Percentiles rank a stretch among this genome's conserved stretches.
Conservation (phyloP, 2,888 invertebrate species). For the Hirudinaria manillensis region DNA sequence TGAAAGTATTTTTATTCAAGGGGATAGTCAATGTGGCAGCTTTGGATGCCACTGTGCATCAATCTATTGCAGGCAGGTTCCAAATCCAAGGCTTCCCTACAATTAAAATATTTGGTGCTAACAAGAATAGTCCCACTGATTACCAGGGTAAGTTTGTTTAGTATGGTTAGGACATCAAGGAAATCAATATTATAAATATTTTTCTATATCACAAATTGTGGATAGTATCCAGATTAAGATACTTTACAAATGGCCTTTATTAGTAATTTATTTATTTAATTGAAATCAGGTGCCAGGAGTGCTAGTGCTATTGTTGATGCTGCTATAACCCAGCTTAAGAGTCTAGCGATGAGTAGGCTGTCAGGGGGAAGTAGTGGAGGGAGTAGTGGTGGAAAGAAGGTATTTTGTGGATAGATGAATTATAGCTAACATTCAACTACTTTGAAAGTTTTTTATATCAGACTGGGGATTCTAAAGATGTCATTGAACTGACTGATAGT, state of each 20-base stretch:
- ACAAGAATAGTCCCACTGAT: constrained; percentile 75
- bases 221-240: not conserved
- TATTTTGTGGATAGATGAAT: not conserved
- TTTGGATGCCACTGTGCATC: constrained; percentile 83
- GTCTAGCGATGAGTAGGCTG: constrained; percentile 67
- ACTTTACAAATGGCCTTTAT: constrained; percentile 6
- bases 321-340: constrained; percentile 70
- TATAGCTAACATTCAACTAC: not conserved
- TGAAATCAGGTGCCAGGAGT: constrained; percentile 64
- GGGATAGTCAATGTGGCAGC: constrained; percentile 90
- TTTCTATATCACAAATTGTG: no score
- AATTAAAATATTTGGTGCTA: constrained; percentile 82
- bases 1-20: constrained; percentile 53
- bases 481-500: constrained; percentile 85
- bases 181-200: no score
- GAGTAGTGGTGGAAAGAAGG: constrained; percentile 42
- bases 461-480: constrained; percentile 59
- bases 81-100: constrained; percentile 88
- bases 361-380: constrained; percentile 55
- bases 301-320: constrained; percentile 80
- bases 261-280: constrained; percentile 10
- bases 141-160: constrained; percentile 61
- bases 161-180: not conserved
- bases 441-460: not conserved
- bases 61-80: constrained; percentile 71